Conservation (phyloP, 2,888 invertebrate species). For the Trissolcus japonicus region DNA sequence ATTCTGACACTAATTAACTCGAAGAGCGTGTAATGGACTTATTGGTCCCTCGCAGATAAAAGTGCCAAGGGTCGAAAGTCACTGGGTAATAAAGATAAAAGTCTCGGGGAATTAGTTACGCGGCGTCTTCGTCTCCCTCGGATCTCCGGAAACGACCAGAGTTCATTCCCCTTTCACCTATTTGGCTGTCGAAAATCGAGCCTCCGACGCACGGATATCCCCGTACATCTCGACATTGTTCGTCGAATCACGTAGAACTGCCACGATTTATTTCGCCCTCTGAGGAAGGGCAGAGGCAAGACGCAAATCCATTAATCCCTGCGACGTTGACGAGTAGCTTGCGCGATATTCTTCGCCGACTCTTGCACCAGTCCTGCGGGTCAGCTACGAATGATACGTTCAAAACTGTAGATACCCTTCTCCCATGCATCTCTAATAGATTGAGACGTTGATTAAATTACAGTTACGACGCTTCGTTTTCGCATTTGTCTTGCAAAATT, state of each 20-base stretch:
- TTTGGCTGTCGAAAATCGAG: slow-evolving; percentile 20
- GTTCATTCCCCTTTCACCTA: slow-evolving; percentile 32
- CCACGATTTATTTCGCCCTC: slow-evolving; percentile 61
- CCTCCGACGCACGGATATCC: slow-evolving; percentile 17
- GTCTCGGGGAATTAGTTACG: slow-evolving; percentile 32
- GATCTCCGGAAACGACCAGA: background rate
- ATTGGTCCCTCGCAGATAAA: slow-evolving; percentile 42
- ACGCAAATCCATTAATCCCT: slow-evolving; percentile 64
- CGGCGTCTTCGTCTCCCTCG: slow-evolving; percentile 14
- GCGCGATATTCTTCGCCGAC: slow-evolving; percentile 61
- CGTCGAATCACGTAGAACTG: slow-evolving; percentile 59
- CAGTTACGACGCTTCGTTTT: slow-evolving; percentile 36
- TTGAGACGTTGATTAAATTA: slow-evolving; percentile 50
- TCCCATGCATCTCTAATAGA: slow-evolving; percentile 37
- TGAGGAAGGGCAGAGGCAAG: background rate
- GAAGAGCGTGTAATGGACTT: slow-evolving; percentile 44
- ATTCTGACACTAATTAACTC: slow-evolving; percentile 47
- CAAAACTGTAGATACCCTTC: slow-evolving; percentile 20
- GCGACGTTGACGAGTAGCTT: slow-evolving; percentile 65
- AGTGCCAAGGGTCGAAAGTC: slow-evolving; percentile 39
- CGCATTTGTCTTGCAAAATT: slow-evolving; percentile 44
- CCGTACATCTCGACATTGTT: slow-evolving; percentile 53
- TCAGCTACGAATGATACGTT: slow-evolving; percentile 36
- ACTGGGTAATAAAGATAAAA: slow-evolving; percentile 44
- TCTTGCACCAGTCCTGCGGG: slow-evolving; percentile 39